Conservation (phyloP, 2,113 vertebrate genomes). For the Osmerus mordax region DNA sequence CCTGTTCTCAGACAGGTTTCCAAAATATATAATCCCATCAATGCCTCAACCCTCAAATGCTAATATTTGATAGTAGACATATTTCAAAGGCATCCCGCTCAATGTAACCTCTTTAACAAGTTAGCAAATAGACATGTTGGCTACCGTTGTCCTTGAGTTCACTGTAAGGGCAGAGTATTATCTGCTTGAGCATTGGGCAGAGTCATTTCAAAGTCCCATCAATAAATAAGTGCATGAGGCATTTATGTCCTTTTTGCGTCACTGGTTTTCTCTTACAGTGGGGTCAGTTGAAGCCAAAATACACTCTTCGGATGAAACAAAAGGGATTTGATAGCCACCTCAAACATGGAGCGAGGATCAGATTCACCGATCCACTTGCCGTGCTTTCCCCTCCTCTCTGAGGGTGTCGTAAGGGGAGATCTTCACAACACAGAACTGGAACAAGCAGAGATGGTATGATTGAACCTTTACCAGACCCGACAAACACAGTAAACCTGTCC, state of each 20-base stretch:
- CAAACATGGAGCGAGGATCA: slow-evolving; percentile 49
- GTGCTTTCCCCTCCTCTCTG: slow-evolving; percentile 29
- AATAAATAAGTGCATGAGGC: slow-evolving; percentile 62
- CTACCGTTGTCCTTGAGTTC: slow-evolving; percentile 7
- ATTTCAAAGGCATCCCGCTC: not conserved
- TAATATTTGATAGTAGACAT: not conserved
- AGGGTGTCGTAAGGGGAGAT: not conserved
- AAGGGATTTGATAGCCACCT: slow-evolving; percentile 58
- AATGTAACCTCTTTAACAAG: not conserved
- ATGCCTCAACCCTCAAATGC: not conserved
- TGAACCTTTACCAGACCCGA: not conserved
- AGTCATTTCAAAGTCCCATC: slow-evolving; percentile 36
- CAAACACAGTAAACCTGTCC: no score
- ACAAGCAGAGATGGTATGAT: no score
- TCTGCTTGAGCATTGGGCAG: slow-evolving; percentile 11
- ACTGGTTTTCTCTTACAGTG: slow-evolving; percentile 55
- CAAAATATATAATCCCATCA: not conserved
- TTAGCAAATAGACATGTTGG: not conserved
- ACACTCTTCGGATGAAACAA: slow-evolving; percentile 52
- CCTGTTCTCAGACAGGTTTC: not conserved
- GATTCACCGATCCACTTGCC: slow-evolving; percentile 52
- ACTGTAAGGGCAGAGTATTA: not conserved
- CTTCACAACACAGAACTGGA: no score
- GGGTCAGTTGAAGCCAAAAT: slow-evolving; percentile 54
- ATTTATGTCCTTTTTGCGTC: slow-evolving; percentile 60